Evolutionary conservation across 2,888 invertebrate species (phyloP), one percentile per base, ranked within the genome.

Genomic region (Drosophila neonasuta): DNA sequence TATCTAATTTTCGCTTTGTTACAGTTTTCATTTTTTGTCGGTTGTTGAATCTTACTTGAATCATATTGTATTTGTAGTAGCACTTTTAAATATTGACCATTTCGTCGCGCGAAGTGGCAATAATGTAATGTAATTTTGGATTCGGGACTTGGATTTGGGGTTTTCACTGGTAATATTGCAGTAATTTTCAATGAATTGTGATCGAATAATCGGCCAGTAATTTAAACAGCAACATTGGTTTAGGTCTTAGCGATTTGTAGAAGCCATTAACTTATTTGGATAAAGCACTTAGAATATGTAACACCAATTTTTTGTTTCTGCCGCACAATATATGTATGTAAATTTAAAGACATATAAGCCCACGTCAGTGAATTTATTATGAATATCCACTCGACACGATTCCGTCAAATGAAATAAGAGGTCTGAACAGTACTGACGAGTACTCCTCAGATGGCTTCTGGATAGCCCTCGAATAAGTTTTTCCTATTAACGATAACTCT

Each of bases 361-460:
- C 89, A 89, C 89, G 88, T 88, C 88, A 88, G 89, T 90, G 88
- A 90, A 90, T 90, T 90, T 90, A 90, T 90, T 90, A 90, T 90
- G 90, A 90, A 91, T 90, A 91, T 90, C 91, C 91, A 91, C 91
- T 91, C 91, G 91, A 91, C 91, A 91, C 91, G 91, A 91, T 90
- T 91, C 91, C 91, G 91, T 91, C 91, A 91, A 91, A 91, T 91
- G 90, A 91, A 91, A 91, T 91, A 91, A 91, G 91, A 91, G 91
- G 91, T 91, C 90, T 91, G 91, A 91, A 91, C 90, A 90, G 90
- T 90, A 91, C 91, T 91, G 90, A 91, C 90, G 91, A 91, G 91
- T 91, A 88, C 91, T 91, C 90, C 90, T 91, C 90, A 91, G 90
- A 91, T 91, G 90, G 90, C 90, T 91, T 91, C 90, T 91, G 91